Base-by-base conservation (phyloP, 2,888 invertebrate genomes). In the Panorpa germanica region DNA sequence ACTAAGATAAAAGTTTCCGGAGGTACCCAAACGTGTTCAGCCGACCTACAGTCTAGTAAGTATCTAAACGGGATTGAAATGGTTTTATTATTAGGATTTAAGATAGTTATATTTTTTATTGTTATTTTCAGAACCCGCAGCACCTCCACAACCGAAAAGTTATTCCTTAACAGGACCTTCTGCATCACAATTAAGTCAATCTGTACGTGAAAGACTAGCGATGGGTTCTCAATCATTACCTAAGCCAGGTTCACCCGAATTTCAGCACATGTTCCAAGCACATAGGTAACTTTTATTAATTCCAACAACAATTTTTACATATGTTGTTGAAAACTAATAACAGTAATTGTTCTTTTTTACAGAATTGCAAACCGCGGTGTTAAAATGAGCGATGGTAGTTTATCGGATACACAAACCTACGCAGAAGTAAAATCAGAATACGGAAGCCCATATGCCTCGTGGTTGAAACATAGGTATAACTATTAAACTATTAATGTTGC, bases 1-100 rank as follows among this genome's bases (percentile, higher is more conserved):
- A 78, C 81, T 2, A 82, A 83, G 57, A 76, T 85, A 18, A 86
- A 86, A 59, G 80, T 85, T 15, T 82, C 85, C 5, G 85, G 85
- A 9, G 86, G 86, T 16, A 85, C 86, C 1, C 86, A 88, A 52
- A 86, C 86, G 5, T 75, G 81, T 43, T 76, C 74, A 19, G 74
- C 74, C 42, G 80, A 80, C 45, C 57, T 75, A 20, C 72, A 72
- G 50, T 71, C 67, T 47, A 70, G 71, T 71, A 49, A 62, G 66
- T 56, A 26, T 31, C 5, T n/a, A 30, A 26, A 12, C 9, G 21
- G 9, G n/a, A 2, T 17, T n/a, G 27, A n/a, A 16, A 18, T 21
- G 12, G 16, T 25, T 25, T 15, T 5, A 12, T 31, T 30, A 17
- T 11, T 11, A 32, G 18, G n/a, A 23, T 12, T 24, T 27, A 25